Evolutionary conservation across 2,113 vertebrate genomes (phyloP), one percentile per base, ranked within the genome.

Genomic region (Aphelocoma coerulescens): DNA sequence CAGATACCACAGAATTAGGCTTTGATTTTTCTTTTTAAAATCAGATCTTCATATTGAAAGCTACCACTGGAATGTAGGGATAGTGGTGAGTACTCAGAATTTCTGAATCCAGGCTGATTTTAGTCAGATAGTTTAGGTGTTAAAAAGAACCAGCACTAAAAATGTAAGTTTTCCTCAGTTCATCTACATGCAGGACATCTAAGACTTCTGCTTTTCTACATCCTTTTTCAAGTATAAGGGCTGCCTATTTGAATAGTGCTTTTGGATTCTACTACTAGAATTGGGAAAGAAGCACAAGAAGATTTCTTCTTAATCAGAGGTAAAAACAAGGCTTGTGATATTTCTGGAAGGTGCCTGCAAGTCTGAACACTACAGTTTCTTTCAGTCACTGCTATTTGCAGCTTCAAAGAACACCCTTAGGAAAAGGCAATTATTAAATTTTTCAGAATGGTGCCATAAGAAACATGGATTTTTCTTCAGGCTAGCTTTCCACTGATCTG

Each of bases 381-480:
- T 95, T 91, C 81, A 87, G 49, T 85, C 48, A 65, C n/a, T 88
- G 69, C 62, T 93, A 59, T 92, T 84, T 93, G 43, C 44, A 89
- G 62, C 44, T 92, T 91, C 83, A 86, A 37, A 86, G 52, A 83
- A 75, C 7, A 78, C 39, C 44, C 55, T 35, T 44, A 80, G 80
- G 54, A 90, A 95, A 90, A 94, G 12, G 32, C 76, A 93, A 94
- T 93, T 91, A 95, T 73, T 93, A 81, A 8, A 17, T 66, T 94
- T 92, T 85, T 91, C 46, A 68, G 82, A 82, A 35, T 59, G 54
- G 10, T 66, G 49, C 57, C 28, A 35, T 89, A 67, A 74, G 48
- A 80, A 72, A 71, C n/a, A 17, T 35, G 28, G 39, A 61, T 81
- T 0, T 0, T 75, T 72, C 85, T 95, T 95, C 61, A 62, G 61